Evolutionary conservation across 2,113 vertebrate genomes (phyloP).

Genomic region (Hemichromis elongatus): DNA sequence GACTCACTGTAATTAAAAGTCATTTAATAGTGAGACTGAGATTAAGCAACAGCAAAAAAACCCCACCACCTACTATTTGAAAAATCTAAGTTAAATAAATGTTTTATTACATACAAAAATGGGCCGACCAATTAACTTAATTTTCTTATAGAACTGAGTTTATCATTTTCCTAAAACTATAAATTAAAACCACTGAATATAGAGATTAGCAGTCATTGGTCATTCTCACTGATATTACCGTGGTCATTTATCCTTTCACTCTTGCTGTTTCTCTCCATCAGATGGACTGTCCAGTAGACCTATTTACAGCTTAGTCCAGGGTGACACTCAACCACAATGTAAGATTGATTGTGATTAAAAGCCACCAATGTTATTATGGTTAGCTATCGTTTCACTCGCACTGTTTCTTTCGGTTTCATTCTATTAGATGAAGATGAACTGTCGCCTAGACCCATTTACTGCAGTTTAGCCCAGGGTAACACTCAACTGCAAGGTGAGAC

Average conservation of each 20-base stretch:
- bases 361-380: background rate
- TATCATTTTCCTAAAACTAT: background rate
- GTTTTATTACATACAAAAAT: background rate
- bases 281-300: fast-evolving
- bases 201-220: background rate
- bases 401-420: fast-evolving
- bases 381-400: background rate
- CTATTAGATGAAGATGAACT: background rate
- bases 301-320: fast-evolving
- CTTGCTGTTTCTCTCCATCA: background rate
- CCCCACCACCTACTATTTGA: background rate
- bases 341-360: background rate
- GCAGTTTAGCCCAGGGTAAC: background rate
- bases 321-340: fast-evolving
- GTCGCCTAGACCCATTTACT: background rate
- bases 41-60: background rate
- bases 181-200: background rate
- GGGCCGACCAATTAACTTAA: fast-evolving
- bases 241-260: fast-evolving
- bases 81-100: background rate
- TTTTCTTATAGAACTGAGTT: background rate
- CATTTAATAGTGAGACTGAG: fast-evolving
- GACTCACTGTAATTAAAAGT: background rate
- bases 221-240: fast-evolving
- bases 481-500: background rate